Evolutionary conservation across 2,888 invertebrate species (phyloP).

Genomic region (Eupithecia centaureata): DNA sequence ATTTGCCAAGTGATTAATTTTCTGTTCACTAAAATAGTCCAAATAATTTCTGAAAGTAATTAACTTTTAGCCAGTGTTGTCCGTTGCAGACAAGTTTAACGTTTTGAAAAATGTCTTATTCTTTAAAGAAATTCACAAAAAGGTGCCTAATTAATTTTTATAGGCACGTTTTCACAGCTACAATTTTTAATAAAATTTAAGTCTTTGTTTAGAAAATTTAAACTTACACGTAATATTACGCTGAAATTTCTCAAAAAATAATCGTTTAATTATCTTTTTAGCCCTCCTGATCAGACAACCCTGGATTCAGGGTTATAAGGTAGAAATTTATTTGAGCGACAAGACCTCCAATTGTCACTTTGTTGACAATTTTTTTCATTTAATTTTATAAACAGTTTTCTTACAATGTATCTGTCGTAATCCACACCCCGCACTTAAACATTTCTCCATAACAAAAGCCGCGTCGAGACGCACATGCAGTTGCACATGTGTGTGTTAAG

Average conservation of each 20-base stretch:
- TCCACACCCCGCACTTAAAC: too few relatives aligned
- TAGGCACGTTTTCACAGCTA: background rate
- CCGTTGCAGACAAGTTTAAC: background rate
- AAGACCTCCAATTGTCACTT: too few relatives aligned
- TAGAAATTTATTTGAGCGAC: background rate
- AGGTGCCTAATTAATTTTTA: background rate
- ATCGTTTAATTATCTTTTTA: background rate
- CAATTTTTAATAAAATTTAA: background rate
- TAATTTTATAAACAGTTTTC: too few relatives aligned
- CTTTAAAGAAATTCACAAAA: background rate
- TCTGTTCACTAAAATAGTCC: too few relatives aligned
- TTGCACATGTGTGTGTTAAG: too few relatives aligned
- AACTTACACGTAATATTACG: background rate
- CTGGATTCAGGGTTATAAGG: background rate
- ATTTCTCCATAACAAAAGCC: too few relatives aligned
- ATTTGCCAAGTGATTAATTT: too few relatives aligned
- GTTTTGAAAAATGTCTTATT: background rate
- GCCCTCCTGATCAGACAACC: background rate
- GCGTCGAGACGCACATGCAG: too few relatives aligned
- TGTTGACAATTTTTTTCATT: too few relatives aligned
- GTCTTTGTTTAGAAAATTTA: too few relatives aligned
- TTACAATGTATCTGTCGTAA: too few relatives aligned
- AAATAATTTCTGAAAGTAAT: background rate
- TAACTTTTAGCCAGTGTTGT: background rate
- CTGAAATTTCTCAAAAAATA: background rate